A percentile compares a stretch with the other conserved stretches of the same genome.
phyloP scores from a whole-genome alignment of 2,888 invertebrate genomes.

The Campoplex capitator region DNA sequence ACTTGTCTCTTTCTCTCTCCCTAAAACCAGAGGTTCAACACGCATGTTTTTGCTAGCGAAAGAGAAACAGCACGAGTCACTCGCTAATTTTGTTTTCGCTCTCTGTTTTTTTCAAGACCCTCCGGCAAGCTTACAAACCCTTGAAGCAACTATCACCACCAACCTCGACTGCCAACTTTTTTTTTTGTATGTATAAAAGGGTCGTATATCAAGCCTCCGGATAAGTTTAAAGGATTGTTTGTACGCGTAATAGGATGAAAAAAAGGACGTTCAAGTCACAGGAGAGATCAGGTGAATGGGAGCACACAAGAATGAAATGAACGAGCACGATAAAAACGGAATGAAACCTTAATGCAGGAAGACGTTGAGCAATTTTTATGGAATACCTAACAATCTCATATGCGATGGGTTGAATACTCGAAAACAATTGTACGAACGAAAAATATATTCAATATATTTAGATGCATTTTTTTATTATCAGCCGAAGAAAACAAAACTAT shows the following conservation, averaged over 20 bases:
- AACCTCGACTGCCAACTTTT: slow-evolving; percentile 1
- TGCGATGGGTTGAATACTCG: background rate
- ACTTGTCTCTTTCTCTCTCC: background rate
- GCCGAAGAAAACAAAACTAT: no score
- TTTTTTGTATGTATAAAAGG: slow-evolving; percentile 29
- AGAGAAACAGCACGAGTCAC: slow-evolving; percentile 25
- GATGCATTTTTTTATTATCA: no score
- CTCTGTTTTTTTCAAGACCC: slow-evolving; percentile 38
- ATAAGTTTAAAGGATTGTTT: slow-evolving; percentile 49
- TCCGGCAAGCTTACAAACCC: slow-evolving; percentile 31
- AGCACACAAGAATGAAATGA: slow-evolving; percentile 22
- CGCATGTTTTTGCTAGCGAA: slow-evolving; percentile 25
- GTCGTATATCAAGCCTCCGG: slow-evolving; percentile 24
- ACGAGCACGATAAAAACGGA: background rate
- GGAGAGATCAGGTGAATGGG: slow-evolving; percentile 4
- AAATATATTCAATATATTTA: no score
- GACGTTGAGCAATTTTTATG: background rate
- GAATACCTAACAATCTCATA: background rate
- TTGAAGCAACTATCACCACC: slow-evolving; percentile 27
- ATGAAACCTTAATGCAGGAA: background rate
- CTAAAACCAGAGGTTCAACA: background rate
- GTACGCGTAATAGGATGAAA: slow-evolving; percentile 51
- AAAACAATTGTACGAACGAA: background rate
- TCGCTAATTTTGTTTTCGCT: slow-evolving; percentile 61
- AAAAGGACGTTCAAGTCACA: slow-evolving; percentile 5